A percentile compares a stretch with the other conserved stretches of the same genome.
Evolutionary conservation across 2,888 invertebrate genomes (phyloP).

Genomic region (Melinopterus prodromus): DNA sequence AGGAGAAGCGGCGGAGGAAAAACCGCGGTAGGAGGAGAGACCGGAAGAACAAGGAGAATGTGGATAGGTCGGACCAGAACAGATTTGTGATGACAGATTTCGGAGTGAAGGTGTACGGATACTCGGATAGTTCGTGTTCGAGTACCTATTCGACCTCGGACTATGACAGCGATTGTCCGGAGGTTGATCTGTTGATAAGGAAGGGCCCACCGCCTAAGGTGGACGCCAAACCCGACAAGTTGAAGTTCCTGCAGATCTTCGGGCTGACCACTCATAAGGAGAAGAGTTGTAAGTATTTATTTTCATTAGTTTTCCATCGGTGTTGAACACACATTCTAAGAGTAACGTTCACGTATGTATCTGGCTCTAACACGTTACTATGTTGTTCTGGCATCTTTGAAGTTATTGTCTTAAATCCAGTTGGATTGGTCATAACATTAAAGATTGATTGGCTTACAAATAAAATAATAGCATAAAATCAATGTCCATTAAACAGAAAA

Average conservation of each 20-base stretch:
- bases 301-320: neutral
- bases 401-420: too few relatives aligned
- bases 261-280: conserved; percentile 68
- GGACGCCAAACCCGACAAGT: conserved; percentile 63
- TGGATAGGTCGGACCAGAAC: conserved; percentile 30
- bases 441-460: too few relatives aligned
- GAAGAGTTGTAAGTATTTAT: conserved; percentile 66
- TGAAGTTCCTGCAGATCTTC: conserved; percentile 69
- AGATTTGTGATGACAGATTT: conserved; percentile 47
- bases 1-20: conserved; percentile 46
- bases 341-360: too few relatives aligned
- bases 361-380: too few relatives aligned
- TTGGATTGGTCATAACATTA: too few relatives aligned
- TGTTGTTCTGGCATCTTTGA: too few relatives aligned
- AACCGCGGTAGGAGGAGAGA: conserved; percentile 30
- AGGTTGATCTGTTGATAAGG: conserved; percentile 64
- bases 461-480: too few relatives aligned
- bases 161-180: conserved; percentile 61
- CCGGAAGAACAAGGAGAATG: conserved; percentile 38
- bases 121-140: conserved; percentile 58
- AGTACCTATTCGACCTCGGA: conserved; percentile 64
- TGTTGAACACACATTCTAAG: too few relatives aligned
- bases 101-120: conserved; percentile 54
- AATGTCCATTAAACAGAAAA: too few relatives aligned
- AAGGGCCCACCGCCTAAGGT: conserved; percentile 64